Percentiles rank a stretch among this genome's conserved stretches.
These are phyloP conservation scores for Plecturocebus donacophilus DNA, from an alignment of 2,113 vertebrate species.

Conservation along the genomic window DNA sequence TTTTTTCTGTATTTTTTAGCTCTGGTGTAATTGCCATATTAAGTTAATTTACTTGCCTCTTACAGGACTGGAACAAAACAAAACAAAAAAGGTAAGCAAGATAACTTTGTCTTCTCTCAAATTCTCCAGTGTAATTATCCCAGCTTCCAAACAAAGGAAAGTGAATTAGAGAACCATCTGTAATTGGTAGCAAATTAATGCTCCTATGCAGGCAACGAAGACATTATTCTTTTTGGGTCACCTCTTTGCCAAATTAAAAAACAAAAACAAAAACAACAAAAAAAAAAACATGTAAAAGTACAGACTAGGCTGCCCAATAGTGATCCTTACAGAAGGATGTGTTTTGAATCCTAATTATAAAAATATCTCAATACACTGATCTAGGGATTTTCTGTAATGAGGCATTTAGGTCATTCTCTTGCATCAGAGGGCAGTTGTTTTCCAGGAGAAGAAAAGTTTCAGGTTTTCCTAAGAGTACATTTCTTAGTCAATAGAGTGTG, in stretches of 20 bases:
- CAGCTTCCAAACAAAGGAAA: constrained; percentile 68
- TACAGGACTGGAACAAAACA: constrained; percentile 52
- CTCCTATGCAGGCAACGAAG: constrained; percentile 56
- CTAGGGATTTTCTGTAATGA: background rate
- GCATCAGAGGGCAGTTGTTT: background rate
- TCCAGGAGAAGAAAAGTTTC: background rate
- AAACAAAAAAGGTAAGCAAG: constrained; percentile 16
- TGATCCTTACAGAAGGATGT: background rate
- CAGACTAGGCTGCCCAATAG: background rate
- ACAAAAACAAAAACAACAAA: background rate
- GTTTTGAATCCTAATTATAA: constrained; percentile 65
- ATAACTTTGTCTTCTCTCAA: constrained; percentile 66
- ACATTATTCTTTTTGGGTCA: constrained; percentile 56
- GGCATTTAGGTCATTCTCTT: background rate
- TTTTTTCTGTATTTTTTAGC: background rate
- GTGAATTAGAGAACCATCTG: constrained; percentile 65
- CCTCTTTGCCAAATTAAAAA: constrained; percentile 17
- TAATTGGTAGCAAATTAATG: constrained; percentile 73
- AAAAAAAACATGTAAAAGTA: background rate
- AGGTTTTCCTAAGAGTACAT: background rate
- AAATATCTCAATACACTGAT: background rate
- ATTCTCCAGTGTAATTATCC: constrained; percentile 74
- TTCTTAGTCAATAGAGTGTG: background rate
- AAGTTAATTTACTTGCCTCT: constrained; percentile 66
- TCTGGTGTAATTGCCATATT: constrained; percentile 53